Percentiles rank a stretch among this genome's conserved stretches.
Evolutionary conservation across 2,797 vertebrate genomes (phyloP).

Genomic region (Halcyon leucocephala): DNA sequence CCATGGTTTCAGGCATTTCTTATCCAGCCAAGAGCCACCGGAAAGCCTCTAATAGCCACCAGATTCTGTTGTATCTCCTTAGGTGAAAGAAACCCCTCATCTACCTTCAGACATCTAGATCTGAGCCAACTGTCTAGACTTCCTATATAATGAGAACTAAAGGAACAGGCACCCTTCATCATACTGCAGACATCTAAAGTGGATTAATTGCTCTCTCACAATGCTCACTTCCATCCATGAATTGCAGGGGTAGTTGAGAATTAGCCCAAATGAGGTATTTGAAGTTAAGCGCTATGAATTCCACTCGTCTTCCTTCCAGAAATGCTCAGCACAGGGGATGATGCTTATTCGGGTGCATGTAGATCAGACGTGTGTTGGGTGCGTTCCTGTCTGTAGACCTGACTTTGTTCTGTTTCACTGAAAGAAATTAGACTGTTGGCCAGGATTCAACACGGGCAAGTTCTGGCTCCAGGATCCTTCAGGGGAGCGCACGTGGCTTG

Average conservation of each 20-base stretch:
- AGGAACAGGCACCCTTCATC: neutral
- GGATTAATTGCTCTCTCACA: neutral
- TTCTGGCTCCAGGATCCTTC: neutral
- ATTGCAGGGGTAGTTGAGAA: neutral
- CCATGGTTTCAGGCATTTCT: neutral
- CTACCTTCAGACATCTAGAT: neutral
- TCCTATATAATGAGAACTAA: neutral
- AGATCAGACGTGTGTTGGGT: neutral
- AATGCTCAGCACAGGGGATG: neutral
- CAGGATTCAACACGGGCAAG: neutral
- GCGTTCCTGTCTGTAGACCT: neutral
- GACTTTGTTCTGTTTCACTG: neutral
- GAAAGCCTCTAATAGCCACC: neutral
- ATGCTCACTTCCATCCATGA: neutral
- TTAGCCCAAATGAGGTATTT: neutral
- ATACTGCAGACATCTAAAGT: neutral
- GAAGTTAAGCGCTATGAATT: neutral
- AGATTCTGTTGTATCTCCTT: neutral
- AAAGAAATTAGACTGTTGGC: neutral
- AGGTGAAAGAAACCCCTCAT: conserved; percentile 7
- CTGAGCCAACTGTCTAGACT: neutral
- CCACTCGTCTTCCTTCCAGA: neutral
- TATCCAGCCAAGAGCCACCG: neutral
- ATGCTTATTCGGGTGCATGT: neutral
- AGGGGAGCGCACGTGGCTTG: neutral